Evolutionary conservation across 2,113 vertebrate species (phyloP), one percentile per base, ranked within the genome.

Genomic region (Syngnathus scovelli): DNA sequence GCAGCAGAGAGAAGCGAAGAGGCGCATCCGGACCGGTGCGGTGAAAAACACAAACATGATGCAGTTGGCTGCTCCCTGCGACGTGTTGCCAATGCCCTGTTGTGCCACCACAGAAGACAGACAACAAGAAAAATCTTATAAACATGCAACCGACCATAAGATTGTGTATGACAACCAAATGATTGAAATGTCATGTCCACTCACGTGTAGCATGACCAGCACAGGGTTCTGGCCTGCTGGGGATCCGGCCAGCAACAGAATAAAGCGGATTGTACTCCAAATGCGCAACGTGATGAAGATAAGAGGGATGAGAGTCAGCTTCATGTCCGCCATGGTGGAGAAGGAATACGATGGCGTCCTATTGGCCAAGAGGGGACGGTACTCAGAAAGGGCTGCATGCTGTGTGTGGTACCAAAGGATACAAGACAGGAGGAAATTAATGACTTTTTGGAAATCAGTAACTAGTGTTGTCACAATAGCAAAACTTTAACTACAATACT

Each of bases 61-160:
- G 78, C 97, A 97, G 90, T 99, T 99, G 77, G 96, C 97, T 0
- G 94, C 96, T 77, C 97, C 97, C 79, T 99, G 97, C 55, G 94
- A 96, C 0, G 94, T 98, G 91, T 99, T 99, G 11, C 97, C 97
- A 0, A 98, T 88, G 0, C 97, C 97, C 97, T 98, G 91, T 58
- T 9, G 66, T 71, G 64, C 38, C 23, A 63, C 23, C 62, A 41
- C 1, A 61, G 36, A 71, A 51, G 23, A 37, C 27, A 7, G 2
- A 48, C 4, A 33, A 18, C 12, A 49, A 64, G n/a, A 37, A 9
- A 51, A 5, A 48, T 18, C 46, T 18, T 48, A 16, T 16, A 6
- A 6, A 15, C 46, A 48, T 5, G 15, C 15, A 13, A 46, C 12
- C 2, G 64, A 33, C 52, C 43, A 15, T 36, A 59, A 15, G 46